phyloP scores from a whole-genome alignment of 2,888 invertebrate genomes.

The Luperina testacea region DNA sequence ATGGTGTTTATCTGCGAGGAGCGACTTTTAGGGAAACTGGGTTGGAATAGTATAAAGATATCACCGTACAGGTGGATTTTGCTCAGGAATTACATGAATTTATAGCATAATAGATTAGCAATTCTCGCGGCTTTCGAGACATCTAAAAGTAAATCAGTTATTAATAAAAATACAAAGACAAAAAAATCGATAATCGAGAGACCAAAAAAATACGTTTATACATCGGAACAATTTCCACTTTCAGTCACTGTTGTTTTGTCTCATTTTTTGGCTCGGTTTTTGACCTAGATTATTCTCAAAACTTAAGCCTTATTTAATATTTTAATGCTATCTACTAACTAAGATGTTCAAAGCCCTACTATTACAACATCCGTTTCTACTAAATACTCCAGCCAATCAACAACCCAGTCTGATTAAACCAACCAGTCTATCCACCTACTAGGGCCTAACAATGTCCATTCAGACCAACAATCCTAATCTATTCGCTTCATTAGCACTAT shows the following conservation, averaged over 20 bases:
- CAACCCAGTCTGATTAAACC: slow-evolving; percentile 32
- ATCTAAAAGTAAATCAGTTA: too few species aligned
- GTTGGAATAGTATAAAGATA: slow-evolving; percentile 41
- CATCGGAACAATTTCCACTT: too few species aligned
- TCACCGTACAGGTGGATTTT: slow-evolving; percentile 44
- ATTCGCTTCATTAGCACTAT: slow-evolving; percentile 67
- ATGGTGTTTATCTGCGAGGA: slow-evolving; percentile 48
- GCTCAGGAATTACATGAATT: not conserved
- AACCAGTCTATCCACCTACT: slow-evolving; percentile 33
- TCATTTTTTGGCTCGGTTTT: too few species aligned
- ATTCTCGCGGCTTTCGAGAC: not conserved
- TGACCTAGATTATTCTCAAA: too few species aligned
- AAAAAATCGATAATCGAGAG: too few species aligned
- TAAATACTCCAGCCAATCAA: slow-evolving; percentile 30
- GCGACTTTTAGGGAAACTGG: slow-evolving; percentile 55
- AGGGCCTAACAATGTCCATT: slow-evolving; percentile 63
- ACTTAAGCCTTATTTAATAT: too few species aligned
- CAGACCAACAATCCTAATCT: slow-evolving; percentile 61
- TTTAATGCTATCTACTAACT: not conserved
- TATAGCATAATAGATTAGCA: not conserved
- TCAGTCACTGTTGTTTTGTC: too few species aligned
- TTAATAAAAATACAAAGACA: not conserved
- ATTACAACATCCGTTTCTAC: slow-evolving; percentile 20
- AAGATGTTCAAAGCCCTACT: not conserved
- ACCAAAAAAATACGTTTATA: too few species aligned